Base-by-base conservation (phyloP, 2,113 vertebrate genomes). In the Galeopterus variegatus region DNA sequence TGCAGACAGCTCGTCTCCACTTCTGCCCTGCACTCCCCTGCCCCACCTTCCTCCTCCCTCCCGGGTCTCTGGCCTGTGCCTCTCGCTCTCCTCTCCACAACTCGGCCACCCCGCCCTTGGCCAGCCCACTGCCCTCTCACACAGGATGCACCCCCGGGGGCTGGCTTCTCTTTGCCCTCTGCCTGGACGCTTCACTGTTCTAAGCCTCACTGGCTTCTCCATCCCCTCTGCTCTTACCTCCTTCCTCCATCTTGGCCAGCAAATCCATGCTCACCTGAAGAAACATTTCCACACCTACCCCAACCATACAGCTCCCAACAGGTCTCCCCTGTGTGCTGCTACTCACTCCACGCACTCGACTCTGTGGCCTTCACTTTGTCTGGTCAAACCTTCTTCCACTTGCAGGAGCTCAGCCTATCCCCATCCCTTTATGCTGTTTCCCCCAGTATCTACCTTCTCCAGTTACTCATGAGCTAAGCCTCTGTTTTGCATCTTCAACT, bases 1-100 rank as follows among this genome's bases (percentile, higher is more conserved):
- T n/a, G 85, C 79, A 94, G 96, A 97, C 95, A 90, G 45, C 33
- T 5, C 1, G 81, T 72, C 88, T 94, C 89, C 8, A 17, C 24
- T 73, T 58, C 19, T 54, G 82, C 54, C 48, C 48, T 41, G 41
- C 41, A 3, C 41, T 41, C 41, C 41, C 41, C 41, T 41, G 3
- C 41, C 41, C 41, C 41, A 41, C 41, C 41, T 41, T 56, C 11
- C 54, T 56, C 54, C 54, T 56, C 54, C 88, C 54, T 88, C 23
- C 2, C 62, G 1, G 6, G 8, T 60, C 83, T 54, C 67, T 33
- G 70, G 82, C 73, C 65, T 83, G n/a, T 45, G 33, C 54, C 69
- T 28, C 41, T 45, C 24, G 41, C 84, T 87, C 79, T 64, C 15
- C 36, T 82, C 8, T 8, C 14, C 17, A 26, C 3, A 21, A 56